Evolutionary conservation across 2,113 vertebrate species (phyloP).

Genomic region (Fulica atra): DNA sequence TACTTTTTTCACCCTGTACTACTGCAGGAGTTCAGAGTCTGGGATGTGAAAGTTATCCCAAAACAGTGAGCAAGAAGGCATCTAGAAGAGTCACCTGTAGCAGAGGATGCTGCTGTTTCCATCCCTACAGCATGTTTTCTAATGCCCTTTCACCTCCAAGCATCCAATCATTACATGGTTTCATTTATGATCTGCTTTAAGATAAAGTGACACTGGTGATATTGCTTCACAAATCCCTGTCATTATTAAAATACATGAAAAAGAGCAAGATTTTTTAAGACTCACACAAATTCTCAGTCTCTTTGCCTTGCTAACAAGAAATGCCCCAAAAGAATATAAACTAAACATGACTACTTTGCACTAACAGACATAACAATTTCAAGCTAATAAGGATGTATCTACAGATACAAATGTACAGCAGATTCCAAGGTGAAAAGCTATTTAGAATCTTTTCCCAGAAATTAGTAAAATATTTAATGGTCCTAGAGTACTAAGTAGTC

Average conservation of each 20-base stretch:
- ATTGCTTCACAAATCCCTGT: background rate
- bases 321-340: background rate
- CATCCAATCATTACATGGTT: background rate
- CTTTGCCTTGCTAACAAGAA: background rate
- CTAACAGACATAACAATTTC: background rate
- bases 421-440: background rate
- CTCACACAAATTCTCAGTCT: background rate
- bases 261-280: background rate
- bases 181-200: background rate
- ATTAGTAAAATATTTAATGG: background rate
- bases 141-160: background rate
- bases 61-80: background rate
- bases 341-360: background rate
- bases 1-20: background rate
- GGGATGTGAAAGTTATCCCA: background rate
- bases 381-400: background rate
- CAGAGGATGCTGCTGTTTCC: background rate
- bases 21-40: background rate
- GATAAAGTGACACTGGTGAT: background rate
- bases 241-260: background rate
- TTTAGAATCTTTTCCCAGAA: background rate
- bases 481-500: background rate
- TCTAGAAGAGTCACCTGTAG: background rate
- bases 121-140: background rate
- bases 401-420: background rate